phyloP scores from a whole-genome alignment of 2,888 invertebrate species.

The Sinotaia quadrata region DNA sequence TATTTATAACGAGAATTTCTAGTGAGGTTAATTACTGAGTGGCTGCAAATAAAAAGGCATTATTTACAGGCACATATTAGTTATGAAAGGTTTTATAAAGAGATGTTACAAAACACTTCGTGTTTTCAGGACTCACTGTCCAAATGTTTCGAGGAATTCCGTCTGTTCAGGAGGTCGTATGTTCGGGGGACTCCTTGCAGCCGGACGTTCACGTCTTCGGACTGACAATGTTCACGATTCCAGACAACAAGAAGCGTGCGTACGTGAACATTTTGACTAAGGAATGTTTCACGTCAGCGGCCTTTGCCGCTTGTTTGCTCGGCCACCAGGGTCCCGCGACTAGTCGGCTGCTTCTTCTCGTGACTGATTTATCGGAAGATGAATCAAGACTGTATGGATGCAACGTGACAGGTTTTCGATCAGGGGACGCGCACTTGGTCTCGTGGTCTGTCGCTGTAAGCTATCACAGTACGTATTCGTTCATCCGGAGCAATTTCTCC shows the following conservation, averaged over 20 bases:
- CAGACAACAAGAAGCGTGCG: neutral
- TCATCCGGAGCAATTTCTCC: neutral
- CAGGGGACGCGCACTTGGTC: neutral
- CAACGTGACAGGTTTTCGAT: neutral
- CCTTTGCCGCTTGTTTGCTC: neutral
- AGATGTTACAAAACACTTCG: too few relatives aligned
- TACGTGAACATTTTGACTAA: neutral
- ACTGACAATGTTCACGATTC: neutral
- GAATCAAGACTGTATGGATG: neutral
- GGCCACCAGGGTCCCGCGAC: neutral
- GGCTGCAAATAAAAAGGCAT: too few relatives aligned
- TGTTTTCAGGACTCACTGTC: constrained; percentile 11
- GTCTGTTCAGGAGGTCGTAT: constrained; percentile 6
- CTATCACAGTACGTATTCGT: neutral
- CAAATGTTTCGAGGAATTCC: neutral
- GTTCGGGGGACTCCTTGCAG: constrained; percentile 5
- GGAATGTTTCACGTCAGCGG: neutral
- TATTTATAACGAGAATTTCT: too few relatives aligned
- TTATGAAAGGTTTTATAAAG: too few relatives aligned
- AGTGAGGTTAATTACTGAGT: too few relatives aligned
- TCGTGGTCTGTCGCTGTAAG: neutral
- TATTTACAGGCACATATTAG: too few relatives aligned
- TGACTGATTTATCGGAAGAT: neutral
- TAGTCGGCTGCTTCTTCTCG: neutral
- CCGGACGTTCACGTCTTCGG: neutral